Conservation (phyloP, 2,888 invertebrate species). For the Anoncus sp. region DNA sequence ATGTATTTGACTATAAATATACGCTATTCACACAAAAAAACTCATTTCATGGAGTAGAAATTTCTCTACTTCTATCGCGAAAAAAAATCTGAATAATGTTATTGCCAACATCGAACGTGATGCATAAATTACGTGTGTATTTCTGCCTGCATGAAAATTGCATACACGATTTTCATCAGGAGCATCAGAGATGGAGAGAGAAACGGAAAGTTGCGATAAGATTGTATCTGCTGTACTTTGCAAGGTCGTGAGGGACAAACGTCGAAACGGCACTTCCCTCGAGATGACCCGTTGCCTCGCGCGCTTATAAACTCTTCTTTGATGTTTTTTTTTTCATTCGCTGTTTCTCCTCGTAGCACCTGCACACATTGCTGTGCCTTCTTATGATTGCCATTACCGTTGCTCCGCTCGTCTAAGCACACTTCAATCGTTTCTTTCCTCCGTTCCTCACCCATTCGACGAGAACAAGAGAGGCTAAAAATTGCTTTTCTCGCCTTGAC, state of each 20-base stretch:
- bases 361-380: constrained; percentile 73
- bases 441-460: constrained; percentile 43
- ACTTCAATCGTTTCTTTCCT: constrained; percentile 60
- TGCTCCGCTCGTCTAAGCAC: constrained; percentile 70
- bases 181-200: constrained; percentile 3
- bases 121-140: too few species aligned
- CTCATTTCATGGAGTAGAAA: not conserved
- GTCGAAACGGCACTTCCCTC: constrained; percentile 55
- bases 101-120: not conserved
- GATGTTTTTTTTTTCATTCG: constrained; percentile 14
- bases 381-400: constrained; percentile 78
- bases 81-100: not conserved
- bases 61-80: not conserved
- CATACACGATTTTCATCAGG: too few species aligned
- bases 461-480: constrained; percentile 58
- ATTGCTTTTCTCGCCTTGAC: constrained; percentile 64
- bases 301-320: constrained; percentile 49
- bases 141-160: constrained; percentile 16
- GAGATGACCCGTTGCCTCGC: constrained; percentile 53
- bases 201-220: constrained; percentile 31
- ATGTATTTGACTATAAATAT: constrained; percentile 7
- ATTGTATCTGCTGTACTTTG: constrained; percentile 14
- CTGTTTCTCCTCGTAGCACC: constrained; percentile 57
- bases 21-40: not conserved
- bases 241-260: constrained; percentile 52